phyloP scores from a whole-genome alignment of 2,113 vertebrate species.

The Erpornis zantholeuca region DNA sequence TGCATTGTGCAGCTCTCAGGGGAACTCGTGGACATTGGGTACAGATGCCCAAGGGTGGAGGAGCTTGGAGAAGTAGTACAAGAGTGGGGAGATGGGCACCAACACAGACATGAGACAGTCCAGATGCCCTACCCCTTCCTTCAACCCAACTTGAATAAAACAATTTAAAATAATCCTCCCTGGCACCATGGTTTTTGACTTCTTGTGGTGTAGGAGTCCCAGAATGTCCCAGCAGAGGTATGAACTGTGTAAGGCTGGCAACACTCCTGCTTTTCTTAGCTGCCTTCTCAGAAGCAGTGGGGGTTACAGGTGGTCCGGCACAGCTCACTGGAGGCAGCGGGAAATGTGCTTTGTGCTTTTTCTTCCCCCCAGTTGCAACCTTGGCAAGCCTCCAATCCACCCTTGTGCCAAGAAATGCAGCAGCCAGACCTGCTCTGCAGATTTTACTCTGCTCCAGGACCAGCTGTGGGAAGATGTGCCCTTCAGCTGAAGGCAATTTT shows the following conservation, averaged over 20 bases:
- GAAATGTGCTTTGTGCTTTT: not conserved
- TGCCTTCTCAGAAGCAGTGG: not conserved
- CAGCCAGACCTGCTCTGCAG: not conserved
- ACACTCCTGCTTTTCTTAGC: not conserved
- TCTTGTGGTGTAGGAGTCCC: not conserved
- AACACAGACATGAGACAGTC: not conserved
- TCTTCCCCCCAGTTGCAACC: not conserved
- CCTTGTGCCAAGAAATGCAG: not conserved
- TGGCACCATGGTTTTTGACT: not conserved
- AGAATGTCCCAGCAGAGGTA: not conserved
- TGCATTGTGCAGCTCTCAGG: not conserved
- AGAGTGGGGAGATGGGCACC: not conserved
- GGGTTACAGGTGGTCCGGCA: not conserved
- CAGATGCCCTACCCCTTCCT: not conserved
- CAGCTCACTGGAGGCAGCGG: rapidly evolving
- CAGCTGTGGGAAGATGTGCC: not conserved
- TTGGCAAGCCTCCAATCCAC: not conserved
- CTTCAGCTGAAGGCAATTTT: not conserved
- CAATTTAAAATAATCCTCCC: not conserved
- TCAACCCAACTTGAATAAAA: not conserved
- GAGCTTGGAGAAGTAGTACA: not conserved
- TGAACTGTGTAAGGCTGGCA: not conserved
- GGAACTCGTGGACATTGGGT: not conserved
- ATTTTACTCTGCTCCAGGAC: not conserved
- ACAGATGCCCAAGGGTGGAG: not conserved